Evolutionary conservation across 2,888 invertebrate species (phyloP).

Genomic region (Hymenopus coronatus): DNA sequence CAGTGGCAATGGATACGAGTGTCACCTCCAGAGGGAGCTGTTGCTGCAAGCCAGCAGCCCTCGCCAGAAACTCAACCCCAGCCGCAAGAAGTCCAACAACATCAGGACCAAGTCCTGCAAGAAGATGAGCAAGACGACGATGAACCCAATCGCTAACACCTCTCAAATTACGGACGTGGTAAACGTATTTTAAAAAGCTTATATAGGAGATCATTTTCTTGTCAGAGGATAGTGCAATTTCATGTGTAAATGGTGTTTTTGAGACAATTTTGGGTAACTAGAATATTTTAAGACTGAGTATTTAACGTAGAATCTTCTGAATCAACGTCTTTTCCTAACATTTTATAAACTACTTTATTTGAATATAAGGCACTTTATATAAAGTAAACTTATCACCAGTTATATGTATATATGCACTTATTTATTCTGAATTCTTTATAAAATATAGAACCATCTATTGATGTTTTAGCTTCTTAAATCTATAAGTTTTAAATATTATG

Average conservation of each 20-base stretch:
- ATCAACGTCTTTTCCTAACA: not conserved
- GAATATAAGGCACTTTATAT: too few relatives aligned
- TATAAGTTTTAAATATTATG: too few relatives aligned
- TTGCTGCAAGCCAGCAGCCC: not conserved
- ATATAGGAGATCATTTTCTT: not conserved
- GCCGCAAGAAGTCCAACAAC: not conserved
- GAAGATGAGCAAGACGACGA: not conserved
- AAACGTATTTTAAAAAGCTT: not conserved
- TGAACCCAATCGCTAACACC: not conserved
- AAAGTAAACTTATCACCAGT: too few relatives aligned
- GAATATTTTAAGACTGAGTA: not conserved
- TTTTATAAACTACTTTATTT: too few relatives aligned
- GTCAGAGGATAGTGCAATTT: not conserved
- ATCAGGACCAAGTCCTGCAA: not conserved
- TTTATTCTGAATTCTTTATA: too few relatives aligned
- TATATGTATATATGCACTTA: too few relatives aligned
- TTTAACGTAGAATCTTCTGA: not conserved
- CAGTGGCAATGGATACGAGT: constrained; percentile 51
- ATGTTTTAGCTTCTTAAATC: too few relatives aligned
- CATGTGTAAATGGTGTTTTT: not conserved
- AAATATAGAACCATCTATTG: too few relatives aligned
- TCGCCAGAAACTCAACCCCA: not conserved
- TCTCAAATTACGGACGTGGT: not conserved
- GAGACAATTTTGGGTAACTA: not conserved
- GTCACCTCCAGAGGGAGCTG: not conserved